A percentile compares a stretch with the other conserved stretches of the same genome.
Conservation (phyloP, 2,888 invertebrate genomes). For the Steinernema scapterisci region DNA sequence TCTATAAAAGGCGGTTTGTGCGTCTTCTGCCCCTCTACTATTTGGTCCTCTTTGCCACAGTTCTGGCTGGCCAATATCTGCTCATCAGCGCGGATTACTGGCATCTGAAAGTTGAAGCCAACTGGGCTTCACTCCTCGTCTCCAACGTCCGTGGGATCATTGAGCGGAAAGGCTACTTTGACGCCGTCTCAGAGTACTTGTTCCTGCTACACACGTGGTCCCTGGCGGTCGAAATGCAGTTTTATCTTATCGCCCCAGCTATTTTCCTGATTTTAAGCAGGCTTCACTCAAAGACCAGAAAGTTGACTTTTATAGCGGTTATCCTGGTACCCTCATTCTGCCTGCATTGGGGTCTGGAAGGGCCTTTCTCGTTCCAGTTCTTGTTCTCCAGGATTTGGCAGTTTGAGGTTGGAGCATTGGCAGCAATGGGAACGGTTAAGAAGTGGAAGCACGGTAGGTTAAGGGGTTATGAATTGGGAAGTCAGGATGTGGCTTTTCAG, state of each 20-base stretch:
- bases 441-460: background rate
- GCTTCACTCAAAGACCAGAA: background rate
- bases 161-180: constrained; percentile 9
- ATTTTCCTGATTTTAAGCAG: background rate
- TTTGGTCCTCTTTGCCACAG: background rate
- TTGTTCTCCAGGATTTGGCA: constrained; percentile 1
- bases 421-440: background rate
- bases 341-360: background rate
- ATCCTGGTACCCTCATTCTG: background rate
- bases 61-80: background rate
- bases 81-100: background rate
- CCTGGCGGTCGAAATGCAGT: constrained; percentile 3
- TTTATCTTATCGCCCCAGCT: background rate
- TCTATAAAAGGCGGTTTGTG: background rate
- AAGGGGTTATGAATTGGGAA: background rate
- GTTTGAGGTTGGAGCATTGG: background rate
- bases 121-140: background rate
- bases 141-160: background rate
- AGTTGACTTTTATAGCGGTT: background rate
- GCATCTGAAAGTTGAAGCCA: background rate
- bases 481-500: background rate
- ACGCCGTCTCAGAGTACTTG: constrained; percentile 10
- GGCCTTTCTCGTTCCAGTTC: constrained; percentile 6
- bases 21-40: background rate
- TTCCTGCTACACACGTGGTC: constrained; percentile 28